Evolutionary conservation across 2,797 vertebrate species (phyloP).

Genomic region (Sylvia borin): DNA sequence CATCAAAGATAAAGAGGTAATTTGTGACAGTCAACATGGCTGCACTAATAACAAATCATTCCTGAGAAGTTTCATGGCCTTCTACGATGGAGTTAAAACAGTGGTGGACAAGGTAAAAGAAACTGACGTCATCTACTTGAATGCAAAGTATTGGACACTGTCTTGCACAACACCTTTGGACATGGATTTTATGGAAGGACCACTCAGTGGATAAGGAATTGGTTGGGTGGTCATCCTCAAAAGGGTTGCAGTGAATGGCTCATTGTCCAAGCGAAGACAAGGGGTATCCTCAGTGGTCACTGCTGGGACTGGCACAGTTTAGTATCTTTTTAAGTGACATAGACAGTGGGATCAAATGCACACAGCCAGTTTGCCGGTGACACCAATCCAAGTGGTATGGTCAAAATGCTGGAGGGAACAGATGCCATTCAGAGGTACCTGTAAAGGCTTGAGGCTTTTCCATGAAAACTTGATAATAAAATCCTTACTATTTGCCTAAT

Average conservation of each 20-base stretch:
- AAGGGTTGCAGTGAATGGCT: neutral
- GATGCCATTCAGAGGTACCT: neutral
- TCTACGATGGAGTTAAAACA: neutral
- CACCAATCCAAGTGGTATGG: neutral
- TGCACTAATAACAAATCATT: neutral
- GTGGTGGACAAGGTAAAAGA: neutral
- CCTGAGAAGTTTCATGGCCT: neutral
- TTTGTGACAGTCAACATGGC: neutral
- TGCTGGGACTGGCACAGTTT: neutral
- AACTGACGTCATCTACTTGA: neutral
- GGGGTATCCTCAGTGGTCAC: neutral
- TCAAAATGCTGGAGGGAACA: neutral
- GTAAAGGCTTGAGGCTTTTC: neutral
- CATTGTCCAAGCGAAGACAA: neutral
- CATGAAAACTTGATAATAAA: constrained; percentile 42
- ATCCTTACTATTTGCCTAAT: constrained; percentile 20
- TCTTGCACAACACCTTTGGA: neutral
- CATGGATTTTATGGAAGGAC: neutral
- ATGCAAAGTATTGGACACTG: neutral
- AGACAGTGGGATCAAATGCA: neutral
- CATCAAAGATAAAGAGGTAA: neutral
- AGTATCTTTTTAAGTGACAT: neutral
- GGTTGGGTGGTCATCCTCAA: neutral
- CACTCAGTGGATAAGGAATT: neutral
- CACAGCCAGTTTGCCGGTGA: neutral